phyloP scores from a whole-genome alignment of 2,888 invertebrate species.

The Incurvaria masculella region DNA sequence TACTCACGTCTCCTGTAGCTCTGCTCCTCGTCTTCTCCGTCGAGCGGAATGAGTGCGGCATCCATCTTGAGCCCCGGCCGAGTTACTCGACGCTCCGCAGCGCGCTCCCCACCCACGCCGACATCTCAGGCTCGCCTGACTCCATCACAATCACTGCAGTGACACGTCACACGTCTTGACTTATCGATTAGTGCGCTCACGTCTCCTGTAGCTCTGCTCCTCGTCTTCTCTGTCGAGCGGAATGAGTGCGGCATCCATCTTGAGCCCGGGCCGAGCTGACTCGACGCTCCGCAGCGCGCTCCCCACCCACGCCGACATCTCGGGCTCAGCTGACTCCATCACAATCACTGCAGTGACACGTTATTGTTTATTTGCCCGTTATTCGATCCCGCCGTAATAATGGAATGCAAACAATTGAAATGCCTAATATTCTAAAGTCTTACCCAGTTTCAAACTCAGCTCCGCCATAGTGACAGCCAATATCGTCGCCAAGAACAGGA shows the following conservation, averaged over 20 bases:
- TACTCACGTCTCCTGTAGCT: constrained; percentile 29
- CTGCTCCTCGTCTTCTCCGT: constrained; percentile 40
- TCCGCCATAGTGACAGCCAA: constrained; percentile 34
- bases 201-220: constrained; percentile 32
- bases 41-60: constrained; percentile 32
- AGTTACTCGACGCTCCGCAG: constrained; percentile 30
- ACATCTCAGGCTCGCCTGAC: constrained; percentile 29
- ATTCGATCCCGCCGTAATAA: too few relatives aligned
- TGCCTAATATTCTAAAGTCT: constrained; percentile 19
- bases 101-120: constrained; percentile 26
- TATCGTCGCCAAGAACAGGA: constrained; percentile 25
- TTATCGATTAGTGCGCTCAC: too few relatives aligned
- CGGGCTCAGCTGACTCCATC: constrained; percentile 31
- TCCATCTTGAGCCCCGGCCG: constrained; percentile 24
- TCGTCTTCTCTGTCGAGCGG: constrained; percentile 38
- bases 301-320: constrained; percentile 27
- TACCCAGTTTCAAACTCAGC: constrained; percentile 38
- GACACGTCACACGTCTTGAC: too few relatives aligned
- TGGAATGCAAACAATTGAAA: too few relatives aligned
- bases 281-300: constrained; percentile 31
- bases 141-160: constrained; percentile 36
- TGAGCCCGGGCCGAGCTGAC: constrained; percentile 23
- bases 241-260: constrained; percentile 29
- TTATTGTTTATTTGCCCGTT: constrained; percentile 1
- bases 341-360: constrained; percentile 29